Conservation (phyloP, 2,888 invertebrate genomes). For the Andrena fulva region DNA sequence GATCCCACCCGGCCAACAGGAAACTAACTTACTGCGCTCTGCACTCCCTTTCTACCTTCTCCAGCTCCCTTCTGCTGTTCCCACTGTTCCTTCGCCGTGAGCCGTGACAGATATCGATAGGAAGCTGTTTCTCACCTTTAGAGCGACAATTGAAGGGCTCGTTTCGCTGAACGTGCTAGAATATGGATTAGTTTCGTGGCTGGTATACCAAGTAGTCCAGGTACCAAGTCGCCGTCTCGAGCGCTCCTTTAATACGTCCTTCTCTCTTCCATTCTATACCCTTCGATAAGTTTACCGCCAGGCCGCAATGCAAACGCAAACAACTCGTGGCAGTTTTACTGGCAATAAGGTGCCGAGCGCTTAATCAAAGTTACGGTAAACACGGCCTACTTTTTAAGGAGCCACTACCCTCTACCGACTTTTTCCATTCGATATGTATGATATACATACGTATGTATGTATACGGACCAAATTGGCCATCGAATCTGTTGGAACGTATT, state of each 20-base stretch:
- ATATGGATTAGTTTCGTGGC: neutral
- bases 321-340: conserved; percentile 51
- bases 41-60: neutral
- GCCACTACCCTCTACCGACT: conserved; percentile 4
- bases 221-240: neutral
- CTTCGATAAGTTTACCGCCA: conserved; percentile 46
- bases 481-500: neutral
- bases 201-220: neutral
- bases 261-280: conserved; percentile 35
- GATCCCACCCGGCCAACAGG: neutral
- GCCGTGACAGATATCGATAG: too few species aligned
- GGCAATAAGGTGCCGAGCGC: conserved; percentile 62
- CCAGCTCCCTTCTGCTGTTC: too few species aligned
- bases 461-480: neutral
- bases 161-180: too few species aligned
- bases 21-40: too few species aligned
- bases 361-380: conserved; percentile 75
- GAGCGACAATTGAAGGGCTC: too few species aligned
- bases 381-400: conserved; percentile 70
- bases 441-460: too few species aligned
- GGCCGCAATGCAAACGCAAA: conserved; percentile 35
- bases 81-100: too few species aligned
- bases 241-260: conserved; percentile 54
- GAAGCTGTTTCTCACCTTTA: too few species aligned
- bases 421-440: neutral